Evolutionary conservation across 2,888 invertebrate genomes (phyloP).

Genomic region (Norana najaformis): DNA sequence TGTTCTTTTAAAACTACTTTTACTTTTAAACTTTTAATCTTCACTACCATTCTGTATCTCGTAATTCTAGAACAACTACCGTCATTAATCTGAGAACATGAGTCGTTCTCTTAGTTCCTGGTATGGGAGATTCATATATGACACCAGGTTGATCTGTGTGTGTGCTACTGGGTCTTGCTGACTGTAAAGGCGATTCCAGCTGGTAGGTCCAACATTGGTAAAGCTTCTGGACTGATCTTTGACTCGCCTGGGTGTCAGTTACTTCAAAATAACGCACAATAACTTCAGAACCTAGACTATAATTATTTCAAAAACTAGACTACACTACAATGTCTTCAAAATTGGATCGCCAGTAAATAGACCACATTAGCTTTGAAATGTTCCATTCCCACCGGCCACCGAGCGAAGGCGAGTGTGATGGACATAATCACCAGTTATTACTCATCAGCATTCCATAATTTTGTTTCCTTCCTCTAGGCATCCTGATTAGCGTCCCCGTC

Average conservation of each 20-base stretch:
- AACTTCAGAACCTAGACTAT: not conserved
- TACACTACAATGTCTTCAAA: not conserved
- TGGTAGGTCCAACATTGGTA: no score
- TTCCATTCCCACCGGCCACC: not conserved
- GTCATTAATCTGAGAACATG: no score
- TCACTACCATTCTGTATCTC: no score
- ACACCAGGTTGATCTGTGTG: not conserved
- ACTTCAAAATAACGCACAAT: not conserved
- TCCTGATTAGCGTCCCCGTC: slow-evolving; percentile 21
- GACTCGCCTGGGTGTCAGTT: not conserved
- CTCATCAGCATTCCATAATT: slow-evolving; percentile 23
- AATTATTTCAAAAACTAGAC: not conserved
- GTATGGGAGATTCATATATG: no score
- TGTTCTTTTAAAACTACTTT: no score
- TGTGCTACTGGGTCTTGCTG: no score
- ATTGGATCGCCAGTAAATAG: not conserved
- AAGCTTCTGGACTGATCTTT: no score
- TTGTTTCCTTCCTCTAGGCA: slow-evolving; percentile 19
- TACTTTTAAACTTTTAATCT: no score
- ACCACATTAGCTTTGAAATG: not conserved
- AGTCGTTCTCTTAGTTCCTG: no score
- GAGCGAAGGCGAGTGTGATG: not conserved
- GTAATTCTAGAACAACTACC: no score
- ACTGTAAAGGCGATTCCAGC: no score
- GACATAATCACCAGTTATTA: not conserved